Base-by-base conservation (phyloP, 92 coral and sea anemone species). In the Heliopora coerulea region DNA sequence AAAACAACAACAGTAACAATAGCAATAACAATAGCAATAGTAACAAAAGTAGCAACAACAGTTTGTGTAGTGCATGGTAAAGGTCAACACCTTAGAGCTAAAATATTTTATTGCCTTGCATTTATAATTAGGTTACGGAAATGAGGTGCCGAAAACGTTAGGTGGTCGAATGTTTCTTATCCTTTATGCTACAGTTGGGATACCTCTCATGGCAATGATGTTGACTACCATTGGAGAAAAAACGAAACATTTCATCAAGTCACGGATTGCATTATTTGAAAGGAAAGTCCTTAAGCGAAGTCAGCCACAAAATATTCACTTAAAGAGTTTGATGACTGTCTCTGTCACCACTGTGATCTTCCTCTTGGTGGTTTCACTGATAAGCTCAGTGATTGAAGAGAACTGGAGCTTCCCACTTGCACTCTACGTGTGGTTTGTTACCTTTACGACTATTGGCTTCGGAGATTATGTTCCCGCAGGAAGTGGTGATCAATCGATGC, bases 41-140 rank as follows among this genome's bases (percentile, higher is more conserved):
- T n/a, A n/a, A n/a, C n/a, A n/a, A n/a, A n/a, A n/a, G n/a, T n/a
- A n/a, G n/a, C n/a, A n/a, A n/a, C n/a, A n/a, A n/a, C n/a, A n/a
- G n/a, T n/a, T n/a, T n/a, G n/a, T n/a, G n/a, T n/a, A n/a, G n/a
- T n/a, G n/a, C n/a, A n/a, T n/a, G n/a, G n/a, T n/a, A n/a, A n/a
- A n/a, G n/a, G n/a, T n/a, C n/a, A n/a, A n/a, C n/a, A n/a, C n/a
- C n/a, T n/a, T n/a, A n/a, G n/a, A n/a, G n/a, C n/a, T n/a, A n/a
- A n/a, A n/a, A n/a, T n/a, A n/a, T n/a, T n/a, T n/a, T n/a, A n/a
- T n/a, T n/a, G n/a, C n/a, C n/a, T n/a, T n/a, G n/a, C n/a, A n/a
- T n/a, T n/a, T n/a, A n/a, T n/a, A n/a, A n/a, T n/a, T 26, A 66
- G 75, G 75, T 28, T 68, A 68, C 49, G 75, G 75, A 27, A 68